Percentiles rank a stretch among this genome's conserved stretches.
Evolutionary conservation across 2,113 vertebrate species (phyloP).

Genomic region (Scomber scombrus): DNA sequence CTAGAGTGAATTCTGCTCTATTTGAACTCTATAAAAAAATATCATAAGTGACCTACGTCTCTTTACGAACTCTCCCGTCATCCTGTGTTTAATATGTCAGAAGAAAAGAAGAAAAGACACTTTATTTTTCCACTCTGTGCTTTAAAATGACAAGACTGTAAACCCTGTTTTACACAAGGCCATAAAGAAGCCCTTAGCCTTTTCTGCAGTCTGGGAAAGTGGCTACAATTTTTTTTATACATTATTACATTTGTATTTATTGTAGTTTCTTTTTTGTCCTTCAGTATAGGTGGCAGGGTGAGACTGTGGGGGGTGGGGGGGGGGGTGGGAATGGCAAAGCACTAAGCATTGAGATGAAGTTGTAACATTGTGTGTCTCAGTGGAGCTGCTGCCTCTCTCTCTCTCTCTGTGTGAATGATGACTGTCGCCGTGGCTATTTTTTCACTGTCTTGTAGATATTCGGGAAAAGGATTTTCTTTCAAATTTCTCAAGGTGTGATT

Average conservation of each 20-base stretch:
- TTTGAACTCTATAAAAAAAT: slow-evolving; percentile 11
- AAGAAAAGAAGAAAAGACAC: slow-evolving; percentile 9
- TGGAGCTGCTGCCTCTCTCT: slow-evolving; percentile 41
- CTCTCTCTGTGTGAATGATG: slow-evolving; percentile 32
- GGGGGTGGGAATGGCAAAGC: slow-evolving; percentile 29
- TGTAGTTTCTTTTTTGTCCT: slow-evolving; percentile 53
- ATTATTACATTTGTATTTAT: slow-evolving; percentile 42
- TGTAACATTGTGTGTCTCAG: slow-evolving; percentile 64
- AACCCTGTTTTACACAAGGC: slow-evolving; percentile 74
- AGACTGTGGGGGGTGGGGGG: slow-evolving; percentile 14
- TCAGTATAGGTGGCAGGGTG: slow-evolving; percentile 39
- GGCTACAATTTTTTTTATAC: slow-evolving; percentile 49
- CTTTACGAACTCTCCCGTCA: background rate
- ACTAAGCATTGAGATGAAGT: slow-evolving; percentile 61
- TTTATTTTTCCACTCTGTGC: slow-evolving; percentile 36
- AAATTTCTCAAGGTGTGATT: background rate
- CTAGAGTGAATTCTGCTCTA: background rate
- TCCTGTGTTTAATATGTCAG: background rate
- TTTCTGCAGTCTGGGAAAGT: slow-evolving; percentile 48
- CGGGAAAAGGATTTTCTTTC: background rate
- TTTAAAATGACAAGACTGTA: slow-evolving; percentile 66
- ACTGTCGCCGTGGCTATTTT: slow-evolving; percentile 38
- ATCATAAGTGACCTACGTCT: slow-evolving; percentile 13
- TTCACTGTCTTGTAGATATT: background rate
- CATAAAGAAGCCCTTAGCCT: slow-evolving; percentile 71